phyloP scores from a whole-genome alignment of 2,888 invertebrate species.

The Ormyrus labotus region DNA sequence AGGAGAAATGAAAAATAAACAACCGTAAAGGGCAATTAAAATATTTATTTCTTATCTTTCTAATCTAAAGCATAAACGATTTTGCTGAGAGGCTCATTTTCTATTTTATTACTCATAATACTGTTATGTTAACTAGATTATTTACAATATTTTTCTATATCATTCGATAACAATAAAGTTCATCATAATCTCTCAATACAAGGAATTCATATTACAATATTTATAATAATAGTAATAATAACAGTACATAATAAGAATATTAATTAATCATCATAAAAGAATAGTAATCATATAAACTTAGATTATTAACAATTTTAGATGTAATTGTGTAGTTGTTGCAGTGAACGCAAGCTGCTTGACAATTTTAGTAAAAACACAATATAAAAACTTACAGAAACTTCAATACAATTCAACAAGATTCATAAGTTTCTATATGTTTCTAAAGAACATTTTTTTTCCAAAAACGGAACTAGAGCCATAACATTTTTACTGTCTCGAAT shows the following conservation, averaged over 20 bases:
- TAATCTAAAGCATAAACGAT: slow-evolving; percentile 69
- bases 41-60: slow-evolving; percentile 67
- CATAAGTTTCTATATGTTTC: slow-evolving; percentile 31
- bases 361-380: slow-evolving; percentile 35
- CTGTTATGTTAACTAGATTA: slow-evolving; percentile 73
- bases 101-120: slow-evolving; percentile 73
- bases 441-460: slow-evolving; percentile 35
- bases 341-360: slow-evolving; percentile 32
- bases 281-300: slow-evolving; percentile 38
- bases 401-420: slow-evolving; percentile 23
- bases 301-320: slow-evolving; percentile 26
- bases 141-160: slow-evolving; percentile 69
- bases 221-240: slow-evolving; percentile 48
- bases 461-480: slow-evolving; percentile 46
- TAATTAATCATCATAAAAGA: slow-evolving; percentile 42
- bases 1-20: slow-evolving; percentile 44
- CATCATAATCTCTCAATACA: slow-evolving; percentile 61
- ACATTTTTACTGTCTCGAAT: slow-evolving; percentile 35
- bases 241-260: slow-evolving; percentile 43
- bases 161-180: slow-evolving; percentile 67
- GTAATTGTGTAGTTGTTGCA: slow-evolving; percentile 30
- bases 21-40: slow-evolving; percentile 64
- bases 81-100: slow-evolving; percentile 65
- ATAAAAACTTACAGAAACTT: slow-evolving; percentile 42
- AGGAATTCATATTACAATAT: slow-evolving; percentile 51